Evolutionary conservation across 2,113 vertebrate species (phyloP), one percentile per base, ranked within the genome.

Genomic region (Saccopteryx leptura): DNA sequence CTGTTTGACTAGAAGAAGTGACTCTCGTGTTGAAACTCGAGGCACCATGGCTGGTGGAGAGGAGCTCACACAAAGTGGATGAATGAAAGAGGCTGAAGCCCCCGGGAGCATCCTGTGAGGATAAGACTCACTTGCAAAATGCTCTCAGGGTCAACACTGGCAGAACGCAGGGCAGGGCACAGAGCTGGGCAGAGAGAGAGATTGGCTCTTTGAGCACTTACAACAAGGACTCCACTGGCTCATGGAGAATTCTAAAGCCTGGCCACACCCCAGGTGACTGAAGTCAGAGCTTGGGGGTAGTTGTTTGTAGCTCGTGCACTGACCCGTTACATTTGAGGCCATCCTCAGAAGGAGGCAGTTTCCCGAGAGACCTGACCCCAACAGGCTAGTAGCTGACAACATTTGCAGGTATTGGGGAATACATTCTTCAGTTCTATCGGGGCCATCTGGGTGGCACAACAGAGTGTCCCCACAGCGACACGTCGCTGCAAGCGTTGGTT

Each of bases 81-180:
- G 7, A 11, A 12, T 1, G 11, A 3, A 1, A 0, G 28, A 31
- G 8, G 19, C 19, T 5, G 18, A 13, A 18, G 28, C 17, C 18
- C 18, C 66, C 3, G 5, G 0, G 6, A 60, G 31, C 33, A 7
- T 12, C 26, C 48, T 58, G 10, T 0, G 48, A n/a, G n/a, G 15
- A n/a, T 56, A n/a, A 13, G n/a, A 11, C 15, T 26, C 26, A 0
- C 11, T 3, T 15, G 9, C 5, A 18, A 4, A 46, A 39, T 4
- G 26, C 21, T 21, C 1, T 12, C 0, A 0, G n/a, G 24, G 4
- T 17, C 50, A 7, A 4, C 23, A 3, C 1, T 1, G 50, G 48
- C 9, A 14, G 46, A 50, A 13, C 9, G 21, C 2, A 11, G 66
- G 39, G 7, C 19, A 58, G 50, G 54, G 3, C 2, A 10, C 33